Evolutionary conservation across 35 echinoderm and acorn worm species (phyloP).

Genomic region (Apostichopus californicus): DNA sequence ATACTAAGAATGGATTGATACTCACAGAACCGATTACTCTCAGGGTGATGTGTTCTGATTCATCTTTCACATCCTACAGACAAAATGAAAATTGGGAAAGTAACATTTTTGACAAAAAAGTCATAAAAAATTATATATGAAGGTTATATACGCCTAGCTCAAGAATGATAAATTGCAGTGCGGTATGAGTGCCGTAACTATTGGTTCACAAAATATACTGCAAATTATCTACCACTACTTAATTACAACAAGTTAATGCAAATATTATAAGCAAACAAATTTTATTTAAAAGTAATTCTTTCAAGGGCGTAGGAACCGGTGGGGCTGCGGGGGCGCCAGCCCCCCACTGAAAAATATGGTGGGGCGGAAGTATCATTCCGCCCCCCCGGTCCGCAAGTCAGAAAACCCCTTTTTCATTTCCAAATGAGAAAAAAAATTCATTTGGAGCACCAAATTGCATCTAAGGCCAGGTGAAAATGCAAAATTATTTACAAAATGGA

Average conservation of each 20-base stretch:
- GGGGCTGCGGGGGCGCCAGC: too few relatives aligned
- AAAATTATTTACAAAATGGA: too few relatives aligned
- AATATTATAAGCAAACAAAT: not conserved
- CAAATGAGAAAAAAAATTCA: too few relatives aligned
- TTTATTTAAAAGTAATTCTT: too few relatives aligned
- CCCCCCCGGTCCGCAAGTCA: too few relatives aligned
- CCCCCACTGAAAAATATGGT: too few relatives aligned
- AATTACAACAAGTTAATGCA: not conserved
- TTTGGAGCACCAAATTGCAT: too few relatives aligned
- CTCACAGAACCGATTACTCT: slow-evolving; percentile 26
- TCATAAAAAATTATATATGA: not conserved
- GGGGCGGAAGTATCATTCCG: too few relatives aligned
- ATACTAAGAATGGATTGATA: not conserved
- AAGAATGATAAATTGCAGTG: not conserved
- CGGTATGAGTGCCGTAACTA: not conserved
- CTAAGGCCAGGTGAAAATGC: too few relatives aligned
- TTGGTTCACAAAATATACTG: not conserved
- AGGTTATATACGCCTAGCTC: not conserved
- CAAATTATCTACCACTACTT: not conserved
- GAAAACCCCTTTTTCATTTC: too few relatives aligned
- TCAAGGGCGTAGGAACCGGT: too few relatives aligned
- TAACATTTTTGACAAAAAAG: not conserved
- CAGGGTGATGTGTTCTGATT: slow-evolving; percentile 48
- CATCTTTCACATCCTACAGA: slow-evolving; percentile 43
- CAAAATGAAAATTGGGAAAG: not conserved